Evolutionary conservation across 2,797 vertebrate genomes (phyloP), one percentile per base, ranked within the genome.

Genomic region (Coregonus ussuriensis): DNA sequence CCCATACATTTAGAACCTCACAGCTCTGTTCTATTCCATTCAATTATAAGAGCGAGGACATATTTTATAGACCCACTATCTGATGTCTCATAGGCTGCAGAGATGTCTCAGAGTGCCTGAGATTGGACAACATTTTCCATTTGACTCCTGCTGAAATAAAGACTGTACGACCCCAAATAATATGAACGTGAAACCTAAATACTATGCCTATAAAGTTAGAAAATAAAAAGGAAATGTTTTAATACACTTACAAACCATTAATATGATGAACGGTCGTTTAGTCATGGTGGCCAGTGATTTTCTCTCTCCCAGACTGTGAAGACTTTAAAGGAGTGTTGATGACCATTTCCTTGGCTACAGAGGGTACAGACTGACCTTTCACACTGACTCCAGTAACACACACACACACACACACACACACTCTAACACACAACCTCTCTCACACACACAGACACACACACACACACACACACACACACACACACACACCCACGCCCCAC

Each of bases 391-490:
- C 33, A 77, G 53, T 70, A 66, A 81, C 18, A 75, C 51, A 69
- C 63, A 81, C 29, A n/a, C 54, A 51, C 59, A 25, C 15, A 29
- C 29, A 25, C 47, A 59, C 67, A 82, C 69, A 52, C 69, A 68
- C 25, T 25, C 25, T 25, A 25, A 25, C 25, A 25, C 25, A 25
- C 25, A 25, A 25, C 25, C 25, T 25, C 25, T 25, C 25, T 25
- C 25, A 25, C 15, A 62, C 25, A 31, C 33, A 62, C 33, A 33
- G 18, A 63, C 69, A 25, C 21, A 15, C 1, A 77, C 56, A 70
- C 52, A 72, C 59, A 82, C 81, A 71, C 69, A 53, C 69, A 14
- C 31, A n/a, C n/a, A n/a, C n/a, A 37, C 29, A 68, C 71, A 62
- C 71, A 77, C 52, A 66, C 68, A 25, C 1, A 25, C 25, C 25